A percentile compares a stretch with the other conserved stretches of the same genome.
These are phyloP conservation scores for Chrysopilus asiliformis DNA, from an alignment of 2,888 invertebrate species.

Conservation along the genomic window DNA sequence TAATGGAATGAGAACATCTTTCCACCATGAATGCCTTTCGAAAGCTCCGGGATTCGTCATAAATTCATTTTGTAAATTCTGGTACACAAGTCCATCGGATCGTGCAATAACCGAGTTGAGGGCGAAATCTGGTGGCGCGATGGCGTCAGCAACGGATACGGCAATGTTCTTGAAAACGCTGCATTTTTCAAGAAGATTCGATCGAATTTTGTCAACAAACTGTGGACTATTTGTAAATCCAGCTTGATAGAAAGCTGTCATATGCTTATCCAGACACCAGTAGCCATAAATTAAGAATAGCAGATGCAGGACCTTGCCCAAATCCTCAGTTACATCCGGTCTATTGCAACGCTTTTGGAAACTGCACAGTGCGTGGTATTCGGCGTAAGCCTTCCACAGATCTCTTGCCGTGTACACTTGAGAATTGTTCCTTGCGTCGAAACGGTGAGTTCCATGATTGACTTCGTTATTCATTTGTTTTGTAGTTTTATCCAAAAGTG, in stretches of 20 bases:
- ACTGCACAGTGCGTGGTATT: constrained; percentile 44
- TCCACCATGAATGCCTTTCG: constrained; percentile 64
- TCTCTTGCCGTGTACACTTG: constrained; percentile 70
- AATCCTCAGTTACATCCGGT: constrained; percentile 27
- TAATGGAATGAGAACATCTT: constrained; percentile 38
- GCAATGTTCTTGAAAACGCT: constrained; percentile 56
- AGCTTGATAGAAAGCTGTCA: constrained; percentile 55
- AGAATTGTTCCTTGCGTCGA: constrained; percentile 62
- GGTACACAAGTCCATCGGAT: constrained; percentile 59
- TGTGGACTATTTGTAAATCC: constrained; percentile 39
- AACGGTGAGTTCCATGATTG: constrained; percentile 47
- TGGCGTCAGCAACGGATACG: constrained; percentile 65
- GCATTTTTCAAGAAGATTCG: constrained; percentile 55
- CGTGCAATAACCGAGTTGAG: constrained; percentile 74
- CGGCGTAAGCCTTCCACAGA: constrained; percentile 64
- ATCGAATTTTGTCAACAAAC: constrained; percentile 48
- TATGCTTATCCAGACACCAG: constrained; percentile 51
- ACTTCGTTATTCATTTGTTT: constrained; percentile 44
- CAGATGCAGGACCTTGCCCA: constrained; percentile 37
- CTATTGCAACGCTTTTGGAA: constrained; percentile 24
- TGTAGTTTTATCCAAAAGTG: constrained; percentile 58
- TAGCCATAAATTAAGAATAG: constrained; percentile 44
- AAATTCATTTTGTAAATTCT: constrained; percentile 57
- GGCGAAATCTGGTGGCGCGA: constrained; percentile 82
- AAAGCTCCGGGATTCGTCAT: constrained; percentile 55